phyloP scores from a whole-genome alignment of 1,140 invertebrate genomes.

The Gonioctena quinquepunctata region DNA sequence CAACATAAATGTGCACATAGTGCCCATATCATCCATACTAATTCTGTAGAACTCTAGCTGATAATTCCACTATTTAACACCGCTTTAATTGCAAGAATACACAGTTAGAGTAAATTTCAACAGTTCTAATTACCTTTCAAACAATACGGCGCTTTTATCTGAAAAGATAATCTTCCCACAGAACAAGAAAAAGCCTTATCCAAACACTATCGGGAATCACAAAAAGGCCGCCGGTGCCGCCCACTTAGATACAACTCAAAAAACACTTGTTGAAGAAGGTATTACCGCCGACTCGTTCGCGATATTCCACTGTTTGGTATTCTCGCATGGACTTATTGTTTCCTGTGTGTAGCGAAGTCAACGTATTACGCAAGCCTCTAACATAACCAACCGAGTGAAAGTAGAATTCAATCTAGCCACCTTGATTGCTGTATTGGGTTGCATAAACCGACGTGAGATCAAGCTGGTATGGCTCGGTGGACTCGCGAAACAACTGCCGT shows the following conservation, averaged over 20 bases:
- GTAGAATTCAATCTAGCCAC: constrained; percentile 2
- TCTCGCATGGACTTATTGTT: constrained; percentile 1
- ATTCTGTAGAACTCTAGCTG: too few species aligned
- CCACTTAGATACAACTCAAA: neutral
- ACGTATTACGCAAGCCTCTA: constrained; percentile 10
- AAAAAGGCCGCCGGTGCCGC: neutral
- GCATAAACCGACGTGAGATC: constrained; percentile 11
- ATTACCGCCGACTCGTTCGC: neutral
- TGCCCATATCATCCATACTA: too few species aligned
- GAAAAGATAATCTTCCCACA: neutral
- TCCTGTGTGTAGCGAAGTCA: neutral
- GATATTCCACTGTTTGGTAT: neutral
- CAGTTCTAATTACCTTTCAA: constrained; percentile 1
- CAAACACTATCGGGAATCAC: neutral
- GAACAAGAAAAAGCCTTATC: neutral
- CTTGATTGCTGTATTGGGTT: constrained; percentile 9
- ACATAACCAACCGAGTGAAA: constrained; percentile 16
- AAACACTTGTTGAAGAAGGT: neutral
- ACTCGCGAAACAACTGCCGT: constrained; percentile 7
- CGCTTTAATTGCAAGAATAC: too few species aligned
- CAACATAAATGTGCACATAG: too few species aligned
- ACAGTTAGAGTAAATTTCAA: neutral
- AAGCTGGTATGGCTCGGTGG: neutral
- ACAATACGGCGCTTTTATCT: constrained; percentile 1
- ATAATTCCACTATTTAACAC: too few species aligned